Evolutionary conservation across 2,113 vertebrate species (phyloP), one percentile per base, ranked within the genome.

Genomic region (Pitta sordida): DNA sequence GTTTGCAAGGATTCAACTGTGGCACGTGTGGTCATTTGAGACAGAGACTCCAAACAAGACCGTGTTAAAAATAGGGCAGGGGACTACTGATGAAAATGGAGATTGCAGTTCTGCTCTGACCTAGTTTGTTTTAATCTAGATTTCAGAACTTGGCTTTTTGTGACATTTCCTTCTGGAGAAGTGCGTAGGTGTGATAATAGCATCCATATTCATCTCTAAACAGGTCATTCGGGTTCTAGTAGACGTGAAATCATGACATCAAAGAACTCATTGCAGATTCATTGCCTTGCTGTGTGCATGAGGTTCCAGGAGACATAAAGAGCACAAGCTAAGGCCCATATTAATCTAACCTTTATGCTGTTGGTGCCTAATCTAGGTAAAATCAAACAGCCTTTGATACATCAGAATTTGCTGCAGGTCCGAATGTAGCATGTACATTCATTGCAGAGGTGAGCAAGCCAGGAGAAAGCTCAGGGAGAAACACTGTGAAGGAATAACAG

Each of bases 111-210:
- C 69, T 84, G 68, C 7, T 85, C 70, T 86, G 71, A 62, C n/a
- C 36, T 70, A 34, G 16, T 90, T 94, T 90, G 37, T 26, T 59
- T 83, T 65, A 34, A 58, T 62, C 55, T 2, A 0, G 24, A 39
- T 92, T 94, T 90, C 56, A 77, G n/a, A 88, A 41, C 37, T 32
- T 88, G 70, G 26, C 11, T 63, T 82, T 83, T 51, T 76, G 30
- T 62, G 70, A 73, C 37, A 67, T 62, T 88, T 77, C 19, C 11
- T 69, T 34, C 20, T 15, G 11, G 80, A 84, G 22, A 39, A n/a
- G 2, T 63, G 62, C 60, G 52, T 78, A 60, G 53, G 67, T 93
- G 82, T 85, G 79, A 68, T 76, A 41, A 59, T 63, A 75, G 30
- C 43, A 63, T 63, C 58, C 16, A n/a, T 59, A 56, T 49, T 93